Conservation (phyloP, 2,888 invertebrate species). For the Drosophila flavopinicola region DNA sequence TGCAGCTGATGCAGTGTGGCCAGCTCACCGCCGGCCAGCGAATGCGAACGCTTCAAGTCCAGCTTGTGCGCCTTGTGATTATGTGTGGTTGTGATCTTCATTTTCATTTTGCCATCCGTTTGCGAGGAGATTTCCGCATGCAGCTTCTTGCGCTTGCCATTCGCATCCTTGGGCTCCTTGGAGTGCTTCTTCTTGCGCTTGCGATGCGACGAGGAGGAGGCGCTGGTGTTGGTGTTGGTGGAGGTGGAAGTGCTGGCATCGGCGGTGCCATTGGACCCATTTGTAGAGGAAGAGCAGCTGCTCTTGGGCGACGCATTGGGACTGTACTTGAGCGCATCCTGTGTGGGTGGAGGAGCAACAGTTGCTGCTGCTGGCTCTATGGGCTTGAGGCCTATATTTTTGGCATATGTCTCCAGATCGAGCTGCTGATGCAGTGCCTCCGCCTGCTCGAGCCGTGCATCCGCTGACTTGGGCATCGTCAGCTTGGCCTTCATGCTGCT, state of each 20-base stretch:
- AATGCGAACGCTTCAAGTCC: constrained; percentile 73
- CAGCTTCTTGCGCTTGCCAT: constrained; percentile 85
- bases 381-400: constrained; percentile 83
- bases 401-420: constrained; percentile 83
- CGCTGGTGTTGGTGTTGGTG: not conserved
- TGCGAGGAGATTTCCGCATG: constrained; percentile 86
- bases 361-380: constrained; percentile 62
- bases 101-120: constrained; percentile 85
- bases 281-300: constrained; percentile 76
- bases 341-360: not conserved
- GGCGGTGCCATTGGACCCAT: constrained; percentile 73
- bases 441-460: constrained; percentile 66
- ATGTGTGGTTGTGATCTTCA: constrained; percentile 84
- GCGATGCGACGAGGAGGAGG: constrained; percentile 83
- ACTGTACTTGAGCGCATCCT: constrained; percentile 70
- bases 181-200: constrained; percentile 87
- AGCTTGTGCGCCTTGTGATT: constrained; percentile 78
- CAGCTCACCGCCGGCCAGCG: constrained; percentile 62
- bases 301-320: constrained; percentile 83
- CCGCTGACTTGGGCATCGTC: constrained; percentile 79
- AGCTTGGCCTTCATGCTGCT: constrained; percentile 81
- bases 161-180: constrained; percentile 84
- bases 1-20: constrained; percentile 44
- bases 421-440: constrained; percentile 51
- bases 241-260: constrained; percentile 34